These are phyloP conservation scores for Laupala kohalensis DNA, from an alignment of 1,140 invertebrate species.

Conservation along the genomic window DNA sequence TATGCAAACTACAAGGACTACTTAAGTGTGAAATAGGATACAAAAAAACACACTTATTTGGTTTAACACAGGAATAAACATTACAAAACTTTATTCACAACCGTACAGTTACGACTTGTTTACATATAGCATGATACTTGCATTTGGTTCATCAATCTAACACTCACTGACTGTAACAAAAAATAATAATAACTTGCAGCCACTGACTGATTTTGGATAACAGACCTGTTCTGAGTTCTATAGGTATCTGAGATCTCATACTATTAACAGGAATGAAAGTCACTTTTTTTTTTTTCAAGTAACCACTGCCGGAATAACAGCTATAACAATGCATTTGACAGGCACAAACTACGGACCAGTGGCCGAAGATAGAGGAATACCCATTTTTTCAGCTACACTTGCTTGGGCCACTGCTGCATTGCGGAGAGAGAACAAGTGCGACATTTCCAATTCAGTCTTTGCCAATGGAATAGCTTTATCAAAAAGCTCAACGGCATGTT, in stretches of 20 bases:
- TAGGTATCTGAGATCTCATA: neutral
- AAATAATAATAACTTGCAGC: neutral
- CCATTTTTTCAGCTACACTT: conserved; percentile 63
- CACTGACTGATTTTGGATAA: neutral
- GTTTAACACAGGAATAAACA: neutral
- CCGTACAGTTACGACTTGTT: neutral
- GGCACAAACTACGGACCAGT: neutral
- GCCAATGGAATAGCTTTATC: conserved; percentile 77
- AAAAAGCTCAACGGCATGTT: conserved; percentile 69
- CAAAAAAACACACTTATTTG: neutral
- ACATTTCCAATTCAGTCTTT: conserved; percentile 73
- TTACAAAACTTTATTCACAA: neutral
- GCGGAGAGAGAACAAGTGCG: conserved; percentile 71
- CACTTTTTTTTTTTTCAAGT: neutral
- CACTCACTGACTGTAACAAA: neutral
- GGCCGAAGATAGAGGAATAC: conserved; percentile 25
- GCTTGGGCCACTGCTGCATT: conserved; percentile 78
- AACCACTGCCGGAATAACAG: neutral
- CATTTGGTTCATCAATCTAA: neutral
- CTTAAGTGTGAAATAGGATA: no score
- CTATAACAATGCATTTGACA: neutral
- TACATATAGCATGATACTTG: neutral
- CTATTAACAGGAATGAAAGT: neutral
- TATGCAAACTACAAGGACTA: no score
- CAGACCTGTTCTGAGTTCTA: neutral